A percentile compares a stretch with the other conserved stretches of the same genome.
phyloP scores from a whole-genome alignment of 2,888 invertebrate species.

The Melinaea menophilus region DNA sequence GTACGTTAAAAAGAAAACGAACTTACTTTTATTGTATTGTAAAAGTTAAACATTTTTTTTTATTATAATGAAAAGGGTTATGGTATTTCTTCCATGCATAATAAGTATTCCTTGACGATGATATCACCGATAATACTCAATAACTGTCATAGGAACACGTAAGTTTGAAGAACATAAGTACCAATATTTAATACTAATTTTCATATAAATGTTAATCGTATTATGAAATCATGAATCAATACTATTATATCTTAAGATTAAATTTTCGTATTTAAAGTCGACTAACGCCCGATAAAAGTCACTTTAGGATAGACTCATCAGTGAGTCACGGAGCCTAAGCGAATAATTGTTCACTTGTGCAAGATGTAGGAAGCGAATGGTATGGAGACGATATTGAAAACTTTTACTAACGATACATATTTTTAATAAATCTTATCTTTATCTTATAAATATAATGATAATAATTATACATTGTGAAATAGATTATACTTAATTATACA shows the following conservation, averaged over 20 bases:
- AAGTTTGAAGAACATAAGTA: neutral
- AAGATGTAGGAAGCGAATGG: conserved; percentile 58
- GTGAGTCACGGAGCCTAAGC: conserved; percentile 69
- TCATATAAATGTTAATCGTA: conserved; percentile 13
- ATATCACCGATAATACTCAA: conserved; percentile 16
- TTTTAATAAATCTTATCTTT: neutral
- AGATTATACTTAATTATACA: too few species aligned
- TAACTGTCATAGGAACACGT: conserved; percentile 2
- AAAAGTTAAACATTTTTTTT: conserved; percentile 31
- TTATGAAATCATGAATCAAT: conserved; percentile 25
- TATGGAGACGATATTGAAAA: conserved; percentile 46
- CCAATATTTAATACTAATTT: neutral
- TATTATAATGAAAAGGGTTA: conserved; percentile 26
- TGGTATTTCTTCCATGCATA: conserved; percentile 16
- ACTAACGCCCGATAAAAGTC: conserved; percentile 66
- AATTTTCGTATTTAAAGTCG: conserved; percentile 38
- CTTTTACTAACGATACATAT: conserved; percentile 17
- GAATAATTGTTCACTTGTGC: conserved; percentile 70
- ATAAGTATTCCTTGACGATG: conserved; percentile 8
- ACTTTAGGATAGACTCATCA: conserved; percentile 75
- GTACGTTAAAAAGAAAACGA: conserved; percentile 57
- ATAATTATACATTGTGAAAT: too few species aligned
- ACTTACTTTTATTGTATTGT: conserved; percentile 50
- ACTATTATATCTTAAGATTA: conserved; percentile 17
- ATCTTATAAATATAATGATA: too few species aligned